Base-by-base conservation (phyloP, 2,888 invertebrate species). In the Dolomedes plantarius region DNA sequence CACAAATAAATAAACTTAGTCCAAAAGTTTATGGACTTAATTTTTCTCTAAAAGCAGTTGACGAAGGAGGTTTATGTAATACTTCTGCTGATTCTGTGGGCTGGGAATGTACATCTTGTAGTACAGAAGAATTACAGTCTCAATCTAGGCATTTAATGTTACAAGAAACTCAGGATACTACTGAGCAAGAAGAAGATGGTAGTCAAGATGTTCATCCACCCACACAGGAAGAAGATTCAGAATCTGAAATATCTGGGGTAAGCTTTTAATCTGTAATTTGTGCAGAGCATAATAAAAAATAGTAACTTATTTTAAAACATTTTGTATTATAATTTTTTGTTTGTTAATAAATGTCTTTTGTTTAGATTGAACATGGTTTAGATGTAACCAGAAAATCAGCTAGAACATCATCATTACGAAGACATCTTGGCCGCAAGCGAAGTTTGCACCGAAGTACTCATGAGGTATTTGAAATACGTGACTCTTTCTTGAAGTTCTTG, bases 1-100 rank as follows among this genome's bases (percentile, higher is more conserved):
- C 90, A 56, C 90, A 91, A 72, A 62, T 69, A 7, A 92, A 93
- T 88, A 94, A 94, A 90, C 91, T 94, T 19, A 94, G 94, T 89
- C 94, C 94, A 0, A 94, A 94, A 91, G 94, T 94, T 36, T 94
- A 94, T 90, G 86, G 78, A 23, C 62, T 88, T 16, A 83, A 77
- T 50, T 81, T 77, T 64, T 72, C 82, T 29, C 41, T 76, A 11
- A 86, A 86, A 56, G 65, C 86, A 50, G 75, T 67, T 32, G 86
- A 86, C 71, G 80, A 86, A 64, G 71, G 75, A 29, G 80, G 75
- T 2, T 67, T 75, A 19, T 80, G 76, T 50, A 80, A 74, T 71
- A 75, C 75, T 65, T 80, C 79, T 69, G 86, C 69, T 50, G 86
- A 86, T 64, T 86, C 86, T 31, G 67, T 75, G 64, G 80, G 80